Percentiles rank a stretch among this genome's conserved stretches.
Evolutionary conservation across 2,888 invertebrate species (phyloP).

Genomic region (Erebia palarica): DNA sequence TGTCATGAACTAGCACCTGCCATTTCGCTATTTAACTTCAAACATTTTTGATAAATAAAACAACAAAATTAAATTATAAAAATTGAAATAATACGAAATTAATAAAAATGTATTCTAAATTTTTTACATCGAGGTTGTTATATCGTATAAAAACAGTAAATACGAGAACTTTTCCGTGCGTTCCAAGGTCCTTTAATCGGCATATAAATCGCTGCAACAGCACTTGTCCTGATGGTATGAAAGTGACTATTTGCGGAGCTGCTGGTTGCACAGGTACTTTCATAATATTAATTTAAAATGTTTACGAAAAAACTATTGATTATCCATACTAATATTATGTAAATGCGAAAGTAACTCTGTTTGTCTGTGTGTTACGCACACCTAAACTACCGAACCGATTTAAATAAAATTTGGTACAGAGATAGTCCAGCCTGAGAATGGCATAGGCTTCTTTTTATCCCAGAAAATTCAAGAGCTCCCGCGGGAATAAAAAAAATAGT

Average conservation of each 20-base stretch:
- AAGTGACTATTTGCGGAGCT: constrained; percentile 81
- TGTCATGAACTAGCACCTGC: neutral
- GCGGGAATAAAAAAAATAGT: too few species aligned
- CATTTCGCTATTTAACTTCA: neutral
- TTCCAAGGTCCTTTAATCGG: neutral
- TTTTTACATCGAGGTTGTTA: constrained; percentile 15
- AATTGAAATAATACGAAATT: constrained; percentile 23
- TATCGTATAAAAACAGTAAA: constrained; percentile 1
- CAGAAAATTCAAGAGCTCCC: too few species aligned
- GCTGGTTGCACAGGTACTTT: constrained; percentile 73
- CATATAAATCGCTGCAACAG: constrained; percentile 45
- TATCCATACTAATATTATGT: too few species aligned
- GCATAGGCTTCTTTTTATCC: too few species aligned
- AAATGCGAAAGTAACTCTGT: too few species aligned
- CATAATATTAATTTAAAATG: too few species aligned
- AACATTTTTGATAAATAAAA: constrained; percentile 21
- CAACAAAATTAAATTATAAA: constrained; percentile 17
- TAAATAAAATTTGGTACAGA: too few species aligned
- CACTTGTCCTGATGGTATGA: constrained; percentile 70
- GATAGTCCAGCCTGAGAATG: too few species aligned
- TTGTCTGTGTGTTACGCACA: too few species aligned
- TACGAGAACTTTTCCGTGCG: neutral
- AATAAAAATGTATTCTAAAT: constrained; percentile 28
- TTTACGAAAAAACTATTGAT: too few species aligned
- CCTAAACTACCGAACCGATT: too few species aligned